Evolutionary conservation across 2,888 invertebrate species (phyloP), one percentile per base, ranked within the genome.

Genomic region (Volucella inflata): DNA sequence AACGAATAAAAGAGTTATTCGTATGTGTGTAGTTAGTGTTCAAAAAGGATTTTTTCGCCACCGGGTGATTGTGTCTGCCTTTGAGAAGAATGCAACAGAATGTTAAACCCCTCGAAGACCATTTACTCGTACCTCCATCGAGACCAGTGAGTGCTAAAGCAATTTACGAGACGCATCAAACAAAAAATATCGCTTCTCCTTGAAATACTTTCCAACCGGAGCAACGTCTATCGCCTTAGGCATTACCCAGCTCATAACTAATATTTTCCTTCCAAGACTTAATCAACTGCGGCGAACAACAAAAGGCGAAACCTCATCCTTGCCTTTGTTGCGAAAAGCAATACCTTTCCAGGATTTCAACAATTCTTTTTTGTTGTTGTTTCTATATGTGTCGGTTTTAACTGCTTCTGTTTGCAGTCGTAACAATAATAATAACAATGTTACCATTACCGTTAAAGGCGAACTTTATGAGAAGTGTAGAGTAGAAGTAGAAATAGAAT

Each of bases 351-450:
- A 21, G 3, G n/a, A n/a, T n/a, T n/a, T n/a, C n/a, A n/a, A n/a
- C 40, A 40, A 50, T 59, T 57, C 38, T 44, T 64, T 38, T 42
- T 64, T 36, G 21, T 50, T 17, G n/a, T 48, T 21, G 40, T 12
- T 48, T 8, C 48, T 36, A 21, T 21, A 36, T 48, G 42, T 60
- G 51, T 83, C 40, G 74, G 64, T 70, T 74, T 83, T 53, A 83
- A 83, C 70, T 83, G 83, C 70, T 79, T 79, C 21, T 79, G 79
- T 83, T 83, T 83, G 83, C 68, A 21, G 21, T 21, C 79, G 70
- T 79, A 83, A 79, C 83, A 83, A 83, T 83, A 78, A 83, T 74
- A 68, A 83, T 79, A 83, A 79, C 83, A 74, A 83, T 83, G 83
- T 83, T 83, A 79, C 83, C 78, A 64, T 83, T 64, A 70, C 78